A percentile compares a stretch with the other conserved stretches of the same genome.
phyloP scores from a whole-genome alignment of 2,888 invertebrate species.

The Neocrepidodera transversa region DNA sequence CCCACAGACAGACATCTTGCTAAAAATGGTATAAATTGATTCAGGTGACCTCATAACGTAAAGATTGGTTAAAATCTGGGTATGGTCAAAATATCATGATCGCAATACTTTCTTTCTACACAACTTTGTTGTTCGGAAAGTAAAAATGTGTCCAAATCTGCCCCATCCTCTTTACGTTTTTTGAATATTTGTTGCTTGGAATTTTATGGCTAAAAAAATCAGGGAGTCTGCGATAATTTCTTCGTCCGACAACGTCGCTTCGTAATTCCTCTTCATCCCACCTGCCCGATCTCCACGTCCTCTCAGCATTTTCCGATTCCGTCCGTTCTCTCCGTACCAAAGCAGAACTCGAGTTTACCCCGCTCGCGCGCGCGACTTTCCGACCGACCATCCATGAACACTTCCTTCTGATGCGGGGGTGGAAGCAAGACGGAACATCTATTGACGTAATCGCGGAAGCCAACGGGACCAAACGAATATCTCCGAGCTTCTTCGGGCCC shows the following conservation, averaged over 20 bases:
- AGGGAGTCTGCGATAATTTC: neutral
- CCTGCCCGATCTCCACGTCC: slow-evolving; percentile 11
- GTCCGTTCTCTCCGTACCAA: neutral
- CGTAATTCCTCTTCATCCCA: slow-evolving; percentile 18
- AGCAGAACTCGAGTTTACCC: slow-evolving; percentile 14
- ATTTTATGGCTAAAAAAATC: no score
- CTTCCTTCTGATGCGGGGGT: slow-evolving; percentile 49
- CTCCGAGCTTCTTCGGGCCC: slow-evolving; percentile 32
- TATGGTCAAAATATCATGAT: no score
- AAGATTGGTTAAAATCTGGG: no score
- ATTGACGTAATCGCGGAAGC: slow-evolving; percentile 60
- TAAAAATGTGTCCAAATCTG: no score
- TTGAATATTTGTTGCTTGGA: no score
- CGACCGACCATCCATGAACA: slow-evolving; percentile 12
- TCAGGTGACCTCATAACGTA: no score
- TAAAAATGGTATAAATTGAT: no score
- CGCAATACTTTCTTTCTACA: no score
- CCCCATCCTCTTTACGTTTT: no score
- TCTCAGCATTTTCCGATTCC: no score
- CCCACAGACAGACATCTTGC: no score
- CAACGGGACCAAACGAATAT: slow-evolving; percentile 28
- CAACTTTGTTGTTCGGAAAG: no score
- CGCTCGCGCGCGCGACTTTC: slow-evolving; percentile 9
- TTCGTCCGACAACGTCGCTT: slow-evolving; percentile 8
- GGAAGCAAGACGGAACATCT: slow-evolving; percentile 53